Percentiles rank a stretch among this genome's conserved stretches.
These are phyloP conservation scores for Cyprinella venusta DNA, from an alignment of 2,797 vertebrate species.

Conservation along the genomic window DNA sequence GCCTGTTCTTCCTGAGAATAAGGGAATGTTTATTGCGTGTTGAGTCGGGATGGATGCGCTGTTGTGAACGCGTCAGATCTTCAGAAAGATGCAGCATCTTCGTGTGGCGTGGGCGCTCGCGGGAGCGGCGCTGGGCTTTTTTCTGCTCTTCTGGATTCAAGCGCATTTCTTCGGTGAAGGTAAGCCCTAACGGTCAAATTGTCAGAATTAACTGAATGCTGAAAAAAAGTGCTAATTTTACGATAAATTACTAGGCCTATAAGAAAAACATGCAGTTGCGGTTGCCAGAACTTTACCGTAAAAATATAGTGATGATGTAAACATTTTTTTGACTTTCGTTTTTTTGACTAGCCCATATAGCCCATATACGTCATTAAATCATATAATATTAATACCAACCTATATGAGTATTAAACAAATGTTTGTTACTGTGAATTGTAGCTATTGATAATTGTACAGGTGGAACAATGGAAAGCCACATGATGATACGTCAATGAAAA, in stretches of 20 bases:
- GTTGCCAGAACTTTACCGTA: constrained; percentile 1
- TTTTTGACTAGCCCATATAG: too few species aligned
- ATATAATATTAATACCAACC: not conserved
- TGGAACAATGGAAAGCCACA: not conserved
- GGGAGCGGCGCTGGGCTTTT: constrained; percentile 87
- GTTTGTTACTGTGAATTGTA: not conserved
- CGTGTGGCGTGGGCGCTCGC: constrained; percentile 89
- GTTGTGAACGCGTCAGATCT: constrained; percentile 68
- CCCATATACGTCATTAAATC: not conserved
- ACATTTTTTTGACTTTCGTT: not conserved
- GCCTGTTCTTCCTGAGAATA: not conserved
- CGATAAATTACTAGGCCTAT: too few species aligned
- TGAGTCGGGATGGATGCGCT: constrained; percentile 61
- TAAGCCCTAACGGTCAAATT: constrained; percentile 66
- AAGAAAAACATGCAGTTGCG: not conserved
- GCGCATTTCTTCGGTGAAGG: constrained; percentile 89
- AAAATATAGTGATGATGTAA: not conserved
- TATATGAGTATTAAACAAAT: not conserved
- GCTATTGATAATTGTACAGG: not conserved
- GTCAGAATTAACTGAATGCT: not conserved
- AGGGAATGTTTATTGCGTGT: constrained; percentile 43
- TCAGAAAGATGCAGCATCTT: constrained; percentile 89
- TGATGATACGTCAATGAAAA: not conserved
- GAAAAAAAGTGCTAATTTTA: not conserved
- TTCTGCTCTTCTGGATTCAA: constrained; percentile 88